Conservation (phyloP, 2,797 vertebrate genomes). For the Tadarida brasiliensis region DNA sequence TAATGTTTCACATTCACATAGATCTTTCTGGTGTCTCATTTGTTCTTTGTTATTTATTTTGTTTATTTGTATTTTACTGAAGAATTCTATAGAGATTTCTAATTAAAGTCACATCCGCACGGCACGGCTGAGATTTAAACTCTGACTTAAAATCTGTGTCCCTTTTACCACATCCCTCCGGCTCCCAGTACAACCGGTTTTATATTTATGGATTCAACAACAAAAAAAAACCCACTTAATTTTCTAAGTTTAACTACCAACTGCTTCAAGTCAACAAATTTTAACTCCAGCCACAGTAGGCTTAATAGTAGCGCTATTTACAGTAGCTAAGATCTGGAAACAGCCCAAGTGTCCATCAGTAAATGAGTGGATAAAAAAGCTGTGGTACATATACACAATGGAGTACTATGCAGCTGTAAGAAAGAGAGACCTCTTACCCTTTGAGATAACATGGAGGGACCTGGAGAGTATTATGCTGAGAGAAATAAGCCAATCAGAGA, state of each 20-base stretch:
- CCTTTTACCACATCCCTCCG: background rate
- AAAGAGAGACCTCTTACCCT: no score
- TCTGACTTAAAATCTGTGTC: background rate
- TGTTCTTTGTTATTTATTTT: background rate
- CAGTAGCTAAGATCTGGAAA: no score
- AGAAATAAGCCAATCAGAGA: no score
- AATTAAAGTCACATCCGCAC: background rate
- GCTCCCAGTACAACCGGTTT: background rate
- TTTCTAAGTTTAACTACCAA: background rate
- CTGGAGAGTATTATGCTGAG: no score
- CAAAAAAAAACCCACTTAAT: background rate
- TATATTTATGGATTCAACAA: background rate
- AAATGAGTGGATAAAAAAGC: no score
- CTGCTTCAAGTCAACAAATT: background rate
- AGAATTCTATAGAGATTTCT: background rate
- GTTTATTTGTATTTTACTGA: slow-evolving; percentile 15
- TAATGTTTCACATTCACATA: background rate
- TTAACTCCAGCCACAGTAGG: background rate
- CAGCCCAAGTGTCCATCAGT: no score
- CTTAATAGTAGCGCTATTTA: background rate
- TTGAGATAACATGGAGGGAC: no score
- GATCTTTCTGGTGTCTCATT: background rate
- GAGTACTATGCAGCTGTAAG: no score
- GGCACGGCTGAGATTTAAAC: background rate
- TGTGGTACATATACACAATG: no score